These are phyloP conservation scores for Carollia perspicillata DNA, from an alignment of 2,113 vertebrate genomes.

Conservation along the genomic window DNA sequence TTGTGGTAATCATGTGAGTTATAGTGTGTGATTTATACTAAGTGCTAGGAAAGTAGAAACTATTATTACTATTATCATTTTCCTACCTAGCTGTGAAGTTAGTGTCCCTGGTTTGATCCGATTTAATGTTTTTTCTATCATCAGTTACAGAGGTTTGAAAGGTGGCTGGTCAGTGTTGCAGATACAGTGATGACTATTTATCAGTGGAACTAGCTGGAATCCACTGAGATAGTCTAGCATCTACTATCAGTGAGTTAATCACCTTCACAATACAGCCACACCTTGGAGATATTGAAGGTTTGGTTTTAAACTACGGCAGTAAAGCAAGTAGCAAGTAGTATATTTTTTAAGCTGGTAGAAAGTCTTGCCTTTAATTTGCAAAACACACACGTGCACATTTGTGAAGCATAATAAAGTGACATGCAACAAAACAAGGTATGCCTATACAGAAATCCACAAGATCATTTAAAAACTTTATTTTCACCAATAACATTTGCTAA, in stretches of 20 bases:
- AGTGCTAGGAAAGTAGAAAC: neutral
- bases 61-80: neutral
- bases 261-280: neutral
- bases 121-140: neutral
- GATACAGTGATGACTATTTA: neutral
- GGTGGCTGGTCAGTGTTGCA: neutral
- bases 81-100: neutral
- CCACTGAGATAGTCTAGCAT: neutral
- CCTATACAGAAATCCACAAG: neutral
- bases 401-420: neutral
- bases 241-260: neutral
- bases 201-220: neutral
- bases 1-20: neutral
- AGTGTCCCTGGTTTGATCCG: neutral
- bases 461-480: conserved; percentile 2
- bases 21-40: neutral
- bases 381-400: neutral
- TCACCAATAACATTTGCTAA: conserved; percentile 33
- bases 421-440: neutral
- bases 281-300: neutral
- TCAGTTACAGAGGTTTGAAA: neutral
- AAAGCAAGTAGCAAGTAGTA: neutral
- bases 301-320: neutral
- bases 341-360: neutral
- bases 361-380: neutral